Base-by-base conservation (phyloP, 2,888 invertebrate genomes). In the Lydus trimaculatus region DNA sequence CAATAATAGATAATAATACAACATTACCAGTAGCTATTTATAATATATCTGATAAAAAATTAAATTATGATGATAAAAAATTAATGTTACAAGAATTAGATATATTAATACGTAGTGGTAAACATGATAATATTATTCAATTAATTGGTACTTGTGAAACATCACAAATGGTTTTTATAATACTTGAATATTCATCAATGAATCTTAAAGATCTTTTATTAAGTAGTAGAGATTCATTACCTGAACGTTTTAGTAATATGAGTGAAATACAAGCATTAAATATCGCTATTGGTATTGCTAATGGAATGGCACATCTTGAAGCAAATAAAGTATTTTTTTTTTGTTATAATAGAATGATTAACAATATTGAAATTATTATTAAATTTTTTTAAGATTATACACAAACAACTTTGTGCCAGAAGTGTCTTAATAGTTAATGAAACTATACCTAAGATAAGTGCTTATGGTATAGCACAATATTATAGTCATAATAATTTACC, bases 91-190 rank as follows among this genome's bases (percentile, higher is more conserved):
- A 91, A 71, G 94, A 94, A 77, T 83, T 95, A 60, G 92, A 94
- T 73, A 84, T 91, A 28, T 85, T 95, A 33, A 90, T 92, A 15
- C 89, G 90, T 78, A 86, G 92, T 13, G 91, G 90, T 72, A 89
- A 89, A 66, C 92, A 94, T 82, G 89, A 90, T 58, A 91, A 94
- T 83, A 87, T 95, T 0, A 87, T 94, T 8, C 88, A 90, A 66
- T 89, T 95, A 58, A 88, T 94, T 75, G 95, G 95, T 0, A 92
- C 94, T 39, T 93, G 93, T 80, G 94, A 95, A 81, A 92, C 91
- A 13, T 88, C 90, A 8, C 93, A 93, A 66, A 91, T 91, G 73
- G 85, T 94, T 48, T 91, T 91, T 83, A 89, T 95, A 2, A 91
- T 92, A 0, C 84, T 94, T 62, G 94, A 95, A 82, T 89, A 91